A percentile compares a stretch with the other conserved stretches of the same genome.
These are phyloP conservation scores for Melospiza melodia DNA, from an alignment of 2,113 vertebrate species.

Conservation along the genomic window DNA sequence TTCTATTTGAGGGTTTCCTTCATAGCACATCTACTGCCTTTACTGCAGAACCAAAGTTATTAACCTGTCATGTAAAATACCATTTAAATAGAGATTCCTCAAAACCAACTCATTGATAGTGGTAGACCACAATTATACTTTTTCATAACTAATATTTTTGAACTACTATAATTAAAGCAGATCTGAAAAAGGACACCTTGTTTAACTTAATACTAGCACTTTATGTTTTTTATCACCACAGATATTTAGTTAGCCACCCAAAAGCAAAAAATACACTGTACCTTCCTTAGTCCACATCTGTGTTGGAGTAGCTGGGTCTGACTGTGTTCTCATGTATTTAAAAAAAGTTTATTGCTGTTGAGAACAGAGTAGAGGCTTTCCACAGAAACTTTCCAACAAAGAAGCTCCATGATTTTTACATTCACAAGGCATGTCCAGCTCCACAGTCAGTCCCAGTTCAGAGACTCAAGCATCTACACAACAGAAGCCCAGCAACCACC, in stretches of 20 bases:
- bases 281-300: rapidly evolving
- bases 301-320: neutral
- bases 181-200: neutral
- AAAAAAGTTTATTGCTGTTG: neutral
- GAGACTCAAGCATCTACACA: rapidly evolving
- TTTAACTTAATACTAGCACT: neutral
- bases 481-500: neutral
- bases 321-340: neutral
- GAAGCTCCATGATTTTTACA: neutral
- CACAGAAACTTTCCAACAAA: neutral
- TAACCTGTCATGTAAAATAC: neutral
- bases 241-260: neutral
- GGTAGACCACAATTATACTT: neutral
- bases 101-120: neutral
- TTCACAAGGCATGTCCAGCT: neutral
- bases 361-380: neutral
- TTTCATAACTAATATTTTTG: neutral
- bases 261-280: neutral
- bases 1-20: neutral
- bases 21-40: neutral
- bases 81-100: neutral
- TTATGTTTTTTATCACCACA: neutral
- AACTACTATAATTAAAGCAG: neutral
- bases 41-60: neutral
- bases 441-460: neutral